Conservation (phyloP, 2,797 vertebrate species). For the Pachyuromys duprasi region DNA sequence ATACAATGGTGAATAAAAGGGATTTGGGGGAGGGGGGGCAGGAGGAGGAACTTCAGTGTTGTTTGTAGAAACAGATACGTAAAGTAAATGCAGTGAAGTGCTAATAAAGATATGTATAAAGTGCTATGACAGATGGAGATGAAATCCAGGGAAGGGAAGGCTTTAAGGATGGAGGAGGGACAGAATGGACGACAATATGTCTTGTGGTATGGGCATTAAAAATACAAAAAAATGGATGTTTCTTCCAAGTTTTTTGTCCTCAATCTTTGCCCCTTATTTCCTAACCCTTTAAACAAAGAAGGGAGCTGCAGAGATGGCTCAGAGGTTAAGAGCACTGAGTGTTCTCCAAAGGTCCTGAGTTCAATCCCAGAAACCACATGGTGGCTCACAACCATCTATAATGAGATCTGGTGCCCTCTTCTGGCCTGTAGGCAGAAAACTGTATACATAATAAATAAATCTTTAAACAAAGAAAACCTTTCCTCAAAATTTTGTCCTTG, state of each 20-base stretch:
- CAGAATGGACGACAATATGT: neutral
- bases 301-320: too few relatives aligned
- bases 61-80: constrained; percentile 35
- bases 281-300: neutral
- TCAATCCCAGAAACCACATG: too few relatives aligned
- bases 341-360: too few relatives aligned
- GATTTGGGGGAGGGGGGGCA: neutral
- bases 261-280: neutral
- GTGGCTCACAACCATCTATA: too few relatives aligned
- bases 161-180: neutral
- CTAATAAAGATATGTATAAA: constrained; percentile 58
- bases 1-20: constrained; percentile 7
- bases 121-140: constrained; percentile 1
- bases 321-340: too few relatives aligned
- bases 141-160: constrained; percentile 21
- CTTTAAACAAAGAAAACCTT: neutral
- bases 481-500: neutral
- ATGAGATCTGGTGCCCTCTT: too few relatives aligned
- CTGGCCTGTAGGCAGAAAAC: too few relatives aligned
- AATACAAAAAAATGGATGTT: constrained; percentile 32
- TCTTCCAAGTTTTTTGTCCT: constrained; percentile 11
- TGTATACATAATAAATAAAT: too few relatives aligned
- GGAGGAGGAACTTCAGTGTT: neutral
- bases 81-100: constrained; percentile 41
- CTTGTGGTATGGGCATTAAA: constrained; percentile 2